Conservation (phyloP, 30 jellyfish, hydroid and myxozoan genomes). For the Hydractinia symbiolongicarpus region DNA sequence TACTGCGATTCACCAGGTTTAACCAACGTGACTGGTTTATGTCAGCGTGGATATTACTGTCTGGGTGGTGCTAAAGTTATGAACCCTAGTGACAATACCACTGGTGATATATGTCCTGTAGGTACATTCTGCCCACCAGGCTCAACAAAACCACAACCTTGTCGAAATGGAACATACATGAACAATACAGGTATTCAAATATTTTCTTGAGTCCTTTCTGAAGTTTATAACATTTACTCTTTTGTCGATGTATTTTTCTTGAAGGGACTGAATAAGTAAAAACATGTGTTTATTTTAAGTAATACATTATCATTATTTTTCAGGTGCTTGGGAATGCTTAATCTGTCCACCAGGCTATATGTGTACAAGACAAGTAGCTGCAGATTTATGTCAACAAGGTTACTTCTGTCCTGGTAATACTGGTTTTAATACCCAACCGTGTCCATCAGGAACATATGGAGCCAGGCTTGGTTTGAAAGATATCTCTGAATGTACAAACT, state of each 20-base stretch:
- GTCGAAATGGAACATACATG: slow-evolving; percentile 86
- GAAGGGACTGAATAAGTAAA: not conserved
- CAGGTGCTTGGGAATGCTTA: slow-evolving; percentile 64
- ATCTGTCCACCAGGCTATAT: slow-evolving; percentile 86
- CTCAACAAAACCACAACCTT: slow-evolving; percentile 47
- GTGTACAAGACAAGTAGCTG: slow-evolving; percentile 72
- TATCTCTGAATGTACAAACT: slow-evolving; percentile 66
- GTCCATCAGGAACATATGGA: slow-evolving; percentile 94
- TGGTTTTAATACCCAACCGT: slow-evolving; percentile 67
- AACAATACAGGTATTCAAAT: slow-evolving; percentile 65
- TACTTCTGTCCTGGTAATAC: slow-evolving; percentile 72
- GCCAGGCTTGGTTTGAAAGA: slow-evolving; percentile 48
- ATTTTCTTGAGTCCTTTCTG: not conserved
- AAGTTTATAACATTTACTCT: not conserved
- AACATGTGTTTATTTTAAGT: no score
- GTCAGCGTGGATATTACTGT: slow-evolving; percentile 81
- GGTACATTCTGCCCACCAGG: slow-evolving; percentile 78
- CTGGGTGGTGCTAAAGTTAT: slow-evolving; percentile 41
- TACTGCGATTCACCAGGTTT: slow-evolving; percentile 81
- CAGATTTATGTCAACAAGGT: slow-evolving; percentile 90
- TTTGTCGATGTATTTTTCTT: not conserved
- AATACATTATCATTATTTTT: not conserved
- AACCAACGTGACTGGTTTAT: slow-evolving; percentile 49
- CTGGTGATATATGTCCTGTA: slow-evolving; percentile 82
- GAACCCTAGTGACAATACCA: slow-evolving; percentile 51